A percentile compares a stretch with the other conserved stretches of the same genome.
Conservation (phyloP, 2,888 invertebrate genomes). For the Perdita meconis region DNA sequence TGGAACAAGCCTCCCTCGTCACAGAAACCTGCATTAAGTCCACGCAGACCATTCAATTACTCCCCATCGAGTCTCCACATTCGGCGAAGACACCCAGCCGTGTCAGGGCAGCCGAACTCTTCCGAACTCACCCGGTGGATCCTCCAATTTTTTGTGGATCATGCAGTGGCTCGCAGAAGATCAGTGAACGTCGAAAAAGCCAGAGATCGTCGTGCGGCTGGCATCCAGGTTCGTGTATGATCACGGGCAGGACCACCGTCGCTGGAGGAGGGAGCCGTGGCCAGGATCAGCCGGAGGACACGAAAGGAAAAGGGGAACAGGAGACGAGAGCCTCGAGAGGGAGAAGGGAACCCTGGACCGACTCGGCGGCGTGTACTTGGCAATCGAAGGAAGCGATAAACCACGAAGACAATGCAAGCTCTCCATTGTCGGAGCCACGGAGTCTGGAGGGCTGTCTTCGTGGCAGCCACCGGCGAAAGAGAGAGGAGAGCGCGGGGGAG, state of each 20-base stretch:
- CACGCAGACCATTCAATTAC: constrained; percentile 16
- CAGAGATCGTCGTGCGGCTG: constrained; percentile 49
- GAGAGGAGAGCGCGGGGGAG: constrained; percentile 53
- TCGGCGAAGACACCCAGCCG: background rate
- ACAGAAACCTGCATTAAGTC: constrained; percentile 4
- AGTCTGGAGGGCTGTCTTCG: constrained; percentile 66
- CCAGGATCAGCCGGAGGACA: constrained; percentile 7
- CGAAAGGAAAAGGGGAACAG: constrained; percentile 16
- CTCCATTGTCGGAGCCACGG: constrained; percentile 75
- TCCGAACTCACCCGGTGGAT: background rate
- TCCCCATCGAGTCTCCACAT: background rate
- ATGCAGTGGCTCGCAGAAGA: constrained; percentile 3
- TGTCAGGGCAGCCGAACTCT: background rate
- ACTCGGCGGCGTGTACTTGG: constrained; percentile 79
- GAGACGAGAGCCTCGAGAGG: constrained; percentile 19
- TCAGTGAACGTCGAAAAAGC: constrained; percentile 37
- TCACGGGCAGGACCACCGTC: constrained; percentile 59
- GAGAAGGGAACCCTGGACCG: constrained; percentile 52
- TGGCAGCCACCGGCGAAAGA: constrained; percentile 54
- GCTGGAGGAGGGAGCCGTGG: constrained; percentile 40
- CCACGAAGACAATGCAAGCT: constrained; percentile 81
- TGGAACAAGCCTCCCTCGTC: background rate
- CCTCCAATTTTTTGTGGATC: constrained; percentile 27
- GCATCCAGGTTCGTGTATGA: constrained; percentile 44
- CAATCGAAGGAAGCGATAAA: constrained; percentile 82